Evolutionary conservation across 2,888 invertebrate genomes (phyloP).

Genomic region (Folsomia candida): DNA sequence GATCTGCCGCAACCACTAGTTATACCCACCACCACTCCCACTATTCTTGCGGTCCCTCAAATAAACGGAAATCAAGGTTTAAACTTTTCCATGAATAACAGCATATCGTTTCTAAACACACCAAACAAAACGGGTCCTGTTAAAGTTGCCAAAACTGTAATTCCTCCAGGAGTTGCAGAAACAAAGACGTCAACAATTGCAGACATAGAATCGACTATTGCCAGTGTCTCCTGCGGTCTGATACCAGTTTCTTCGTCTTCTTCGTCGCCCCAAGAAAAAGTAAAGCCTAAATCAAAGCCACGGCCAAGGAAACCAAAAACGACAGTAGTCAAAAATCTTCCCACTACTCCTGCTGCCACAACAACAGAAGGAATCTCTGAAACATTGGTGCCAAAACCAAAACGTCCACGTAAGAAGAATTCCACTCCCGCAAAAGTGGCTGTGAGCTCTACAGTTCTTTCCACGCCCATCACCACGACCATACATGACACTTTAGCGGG

Average conservation of each 20-base stretch:
- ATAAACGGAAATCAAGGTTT: slow-evolving; percentile 1
- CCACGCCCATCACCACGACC: neutral
- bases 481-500: neutral
- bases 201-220: neutral
- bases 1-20: neutral
- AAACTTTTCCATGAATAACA: neutral
- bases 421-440: neutral
- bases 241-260: neutral
- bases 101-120: slow-evolving; percentile 12
- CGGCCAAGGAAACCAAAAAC: neutral
- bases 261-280: neutral
- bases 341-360: neutral
- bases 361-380: neutral
- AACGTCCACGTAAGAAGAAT: neutral
- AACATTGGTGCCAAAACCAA: neutral
- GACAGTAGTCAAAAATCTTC: neutral
- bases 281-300: slow-evolving; percentile 14
- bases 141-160: slow-evolving; percentile 26
- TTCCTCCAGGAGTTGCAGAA: slow-evolving; percentile 5
- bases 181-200: neutral
- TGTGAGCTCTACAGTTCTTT: neutral
- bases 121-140: neutral
- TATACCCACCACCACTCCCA: neutral
- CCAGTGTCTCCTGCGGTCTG: neutral
- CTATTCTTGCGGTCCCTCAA: slow-evolving; percentile 5